Conservation (phyloP, 2,113 vertebrate genomes). For the Tetraodon nigroviridis region DNA sequence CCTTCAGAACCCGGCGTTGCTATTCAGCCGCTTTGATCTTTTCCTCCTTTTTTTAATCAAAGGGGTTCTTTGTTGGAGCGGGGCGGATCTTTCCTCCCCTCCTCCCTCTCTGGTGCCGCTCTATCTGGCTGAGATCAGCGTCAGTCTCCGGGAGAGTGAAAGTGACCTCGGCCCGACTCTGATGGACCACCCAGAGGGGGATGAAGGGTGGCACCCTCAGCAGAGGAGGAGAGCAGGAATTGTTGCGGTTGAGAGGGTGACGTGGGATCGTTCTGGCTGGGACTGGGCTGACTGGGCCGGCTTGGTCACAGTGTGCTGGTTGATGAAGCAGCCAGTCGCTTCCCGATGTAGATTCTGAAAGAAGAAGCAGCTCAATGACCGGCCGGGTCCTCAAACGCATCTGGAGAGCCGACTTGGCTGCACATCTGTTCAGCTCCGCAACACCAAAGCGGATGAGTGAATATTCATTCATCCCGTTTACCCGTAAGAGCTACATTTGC, state of each 20-base stretch:
- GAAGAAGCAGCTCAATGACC: neutral
- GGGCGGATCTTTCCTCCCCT: conserved; percentile 17
- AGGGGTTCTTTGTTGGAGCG: conserved; percentile 41
- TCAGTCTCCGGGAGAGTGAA: conserved; percentile 45
- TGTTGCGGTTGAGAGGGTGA: conserved; percentile 30
- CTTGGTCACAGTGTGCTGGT: conserved; percentile 68
- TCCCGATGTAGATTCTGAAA: conserved; percentile 74
- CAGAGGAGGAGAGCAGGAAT: conserved; percentile 28
- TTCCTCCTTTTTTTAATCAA: conserved; percentile 16
- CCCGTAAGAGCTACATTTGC: neutral
- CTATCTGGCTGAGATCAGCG: conserved; percentile 45
- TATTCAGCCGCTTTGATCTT: conserved; percentile 33
- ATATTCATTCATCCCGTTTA: neutral
- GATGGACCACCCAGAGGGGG: conserved; percentile 30
- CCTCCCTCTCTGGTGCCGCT: conserved; percentile 30
- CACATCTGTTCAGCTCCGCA: neutral
- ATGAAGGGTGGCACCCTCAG: conserved; percentile 41
- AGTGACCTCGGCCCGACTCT: conserved; percentile 59
- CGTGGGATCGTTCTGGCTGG: conserved; percentile 47
- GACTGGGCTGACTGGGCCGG: conserved; percentile 21
- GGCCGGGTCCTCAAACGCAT: neutral
- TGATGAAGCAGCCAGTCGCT: conserved; percentile 71
- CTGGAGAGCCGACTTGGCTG: neutral
- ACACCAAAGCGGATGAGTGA: neutral
- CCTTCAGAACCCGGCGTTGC: conserved; percentile 29